Evolutionary conservation across 1,140 invertebrate genomes (phyloP).

Genomic region (Caenorhabditis inopinata): DNA sequence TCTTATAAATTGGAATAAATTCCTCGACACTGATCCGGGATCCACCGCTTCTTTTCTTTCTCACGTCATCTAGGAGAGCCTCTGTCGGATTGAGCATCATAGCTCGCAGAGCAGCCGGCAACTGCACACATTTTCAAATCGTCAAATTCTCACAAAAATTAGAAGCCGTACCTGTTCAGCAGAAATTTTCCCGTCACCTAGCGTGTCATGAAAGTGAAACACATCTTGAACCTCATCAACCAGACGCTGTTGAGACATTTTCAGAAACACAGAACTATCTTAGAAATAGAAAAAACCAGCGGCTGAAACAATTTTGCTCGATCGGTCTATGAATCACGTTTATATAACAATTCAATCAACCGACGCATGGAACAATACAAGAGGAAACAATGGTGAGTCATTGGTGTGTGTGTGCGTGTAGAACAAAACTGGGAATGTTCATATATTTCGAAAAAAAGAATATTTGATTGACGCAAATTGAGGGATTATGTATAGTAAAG

Average conservation of each 20-base stretch:
- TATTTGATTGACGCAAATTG: background rate
- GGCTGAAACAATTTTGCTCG: no score
- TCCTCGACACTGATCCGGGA: conserved; percentile 31
- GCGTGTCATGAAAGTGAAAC: conserved; percentile 40
- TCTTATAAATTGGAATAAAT: conserved; percentile 42
- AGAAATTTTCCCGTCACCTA: conserved; percentile 36
- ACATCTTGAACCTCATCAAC: conserved; percentile 30
- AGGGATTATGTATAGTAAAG: background rate
- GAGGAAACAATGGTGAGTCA: background rate
- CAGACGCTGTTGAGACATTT: background rate
- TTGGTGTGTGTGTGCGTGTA: no score
- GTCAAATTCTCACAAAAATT: background rate
- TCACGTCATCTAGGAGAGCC: conserved; percentile 24
- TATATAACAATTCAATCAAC: background rate
- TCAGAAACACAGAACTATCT: background rate
- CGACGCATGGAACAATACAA: background rate
- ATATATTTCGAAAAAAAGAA: background rate
- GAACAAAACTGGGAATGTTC: background rate
- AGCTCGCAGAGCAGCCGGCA: conserved; percentile 16
- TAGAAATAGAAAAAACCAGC: no score
- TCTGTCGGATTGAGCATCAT: conserved; percentile 37
- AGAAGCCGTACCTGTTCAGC: conserved; percentile 6
- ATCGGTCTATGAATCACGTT: conserved; percentile 11
- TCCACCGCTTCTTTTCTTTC: background rate
- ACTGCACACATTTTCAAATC: background rate